Evolutionary conservation across 2,888 invertebrate genomes (phyloP), one percentile per base, ranked within the genome.

Genomic region (Venustoraphidia nigricollis): DNA sequence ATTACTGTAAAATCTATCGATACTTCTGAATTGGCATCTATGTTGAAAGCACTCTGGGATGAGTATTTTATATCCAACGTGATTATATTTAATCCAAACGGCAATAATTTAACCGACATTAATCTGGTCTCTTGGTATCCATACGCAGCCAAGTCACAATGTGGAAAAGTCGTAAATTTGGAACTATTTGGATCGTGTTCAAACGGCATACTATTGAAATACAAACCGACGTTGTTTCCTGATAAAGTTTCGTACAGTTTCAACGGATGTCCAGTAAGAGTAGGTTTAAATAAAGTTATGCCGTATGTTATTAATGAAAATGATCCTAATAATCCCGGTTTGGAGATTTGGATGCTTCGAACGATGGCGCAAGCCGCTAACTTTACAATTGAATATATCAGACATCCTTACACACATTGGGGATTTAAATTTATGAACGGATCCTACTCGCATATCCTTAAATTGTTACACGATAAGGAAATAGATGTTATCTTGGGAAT

Each of bases 401-500:
- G 5, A 39, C 17, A 38, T 38, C 17, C 37, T 34, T 45, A 34
- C 38, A 11, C n/a, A 14, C 45, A 45, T 45, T 45, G 76, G 45
- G 77, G 77, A 0, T 69, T 73, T 49, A 60, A 66, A 46, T 57
- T 63, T 10, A 45, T 53, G 14, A 52, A 59, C 27, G 69, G 69
- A 0, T 54, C 60, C 6, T 77, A 75, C 75, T 64, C 63, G 27
- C 75, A 74, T 9, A 65, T 71, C 9, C 57, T 77, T 17, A 67
- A 63, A 4, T 57, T 65, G 10, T 54, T 77, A 1, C 53, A 60
- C 1, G 53, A 60, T 1, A 63, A 62, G 50, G 60, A 45, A 34
- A 39, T 72, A 5, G 69, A 75, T 47, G 60, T 77, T 8, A 62
- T 75, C 6, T 55, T 75, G 13, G 77, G 77, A 8, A 76, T 75